phyloP scores from a whole-genome alignment of 2,113 vertebrate species.

The Columbina picui region DNA sequence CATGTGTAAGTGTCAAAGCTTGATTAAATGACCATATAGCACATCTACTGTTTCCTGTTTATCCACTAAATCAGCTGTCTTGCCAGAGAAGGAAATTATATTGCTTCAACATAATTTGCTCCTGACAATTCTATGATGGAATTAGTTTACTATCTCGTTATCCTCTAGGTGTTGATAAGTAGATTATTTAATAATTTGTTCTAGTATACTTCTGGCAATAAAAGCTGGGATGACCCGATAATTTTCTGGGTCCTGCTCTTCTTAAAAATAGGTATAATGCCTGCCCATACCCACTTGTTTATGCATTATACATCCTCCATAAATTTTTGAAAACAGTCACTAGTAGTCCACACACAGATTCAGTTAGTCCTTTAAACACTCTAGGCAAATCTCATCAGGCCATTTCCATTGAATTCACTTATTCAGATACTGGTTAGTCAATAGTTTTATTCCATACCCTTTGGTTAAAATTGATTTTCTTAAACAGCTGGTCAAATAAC shows the following conservation, averaged over 20 bases:
- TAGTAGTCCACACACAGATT: neutral
- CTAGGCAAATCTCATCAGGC: neutral
- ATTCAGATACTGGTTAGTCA: neutral
- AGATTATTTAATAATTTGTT: neutral
- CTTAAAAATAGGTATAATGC: neutral
- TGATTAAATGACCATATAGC: neutral
- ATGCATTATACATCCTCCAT: neutral
- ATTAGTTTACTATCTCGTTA: neutral
- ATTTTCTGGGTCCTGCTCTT: neutral
- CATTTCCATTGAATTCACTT: neutral
- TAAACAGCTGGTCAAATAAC: neutral
- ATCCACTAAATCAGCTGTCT: neutral
- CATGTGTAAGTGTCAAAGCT: neutral
- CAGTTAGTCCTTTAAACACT: neutral
- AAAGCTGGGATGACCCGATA: neutral
- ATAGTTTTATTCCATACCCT: neutral
- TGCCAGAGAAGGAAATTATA: neutral
- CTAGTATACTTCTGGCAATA: neutral
- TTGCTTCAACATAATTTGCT: neutral
- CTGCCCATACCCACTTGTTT: neutral
- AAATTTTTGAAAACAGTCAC: neutral
- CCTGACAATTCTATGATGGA: neutral
- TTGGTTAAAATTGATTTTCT: neutral
- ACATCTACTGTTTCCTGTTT: neutral
- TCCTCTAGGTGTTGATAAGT: neutral